Conservation (phyloP, 2,797 vertebrate species). For the Sebastes matsubarae region DNA sequence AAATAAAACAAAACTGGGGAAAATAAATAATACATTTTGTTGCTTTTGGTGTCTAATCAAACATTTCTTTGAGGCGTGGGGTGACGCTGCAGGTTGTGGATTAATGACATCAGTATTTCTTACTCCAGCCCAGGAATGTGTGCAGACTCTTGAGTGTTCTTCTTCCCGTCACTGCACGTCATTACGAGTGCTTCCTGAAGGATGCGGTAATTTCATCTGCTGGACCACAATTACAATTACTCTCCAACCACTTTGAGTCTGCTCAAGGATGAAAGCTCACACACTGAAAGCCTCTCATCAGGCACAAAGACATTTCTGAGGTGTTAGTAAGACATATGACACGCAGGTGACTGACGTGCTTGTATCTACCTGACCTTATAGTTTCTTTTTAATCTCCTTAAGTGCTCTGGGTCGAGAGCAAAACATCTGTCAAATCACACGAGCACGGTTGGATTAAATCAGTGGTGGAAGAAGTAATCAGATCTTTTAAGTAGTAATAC, state of each 20-base stretch:
- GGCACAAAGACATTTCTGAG: slow-evolving; percentile 3
- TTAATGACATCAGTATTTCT: neutral
- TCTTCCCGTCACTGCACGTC: slow-evolving; percentile 6
- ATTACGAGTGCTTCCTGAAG: slow-evolving; percentile 34
- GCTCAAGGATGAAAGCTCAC: neutral
- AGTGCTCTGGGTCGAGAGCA: slow-evolving; percentile 7
- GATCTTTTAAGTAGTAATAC: neutral
- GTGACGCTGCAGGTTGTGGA: neutral
- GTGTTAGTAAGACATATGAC: slow-evolving; percentile 29
- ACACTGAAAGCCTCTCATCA: slow-evolving; percentile 8
- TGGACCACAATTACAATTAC: slow-evolving; percentile 55
- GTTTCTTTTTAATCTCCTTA: slow-evolving; percentile 48
- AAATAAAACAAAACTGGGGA: neutral
- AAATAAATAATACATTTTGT: neutral
- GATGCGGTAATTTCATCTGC: slow-evolving; percentile 41
- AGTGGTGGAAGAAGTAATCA: neutral
- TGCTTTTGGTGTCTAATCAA: neutral
- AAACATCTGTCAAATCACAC: neutral
- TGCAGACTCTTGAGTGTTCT: slow-evolving; percentile 15
- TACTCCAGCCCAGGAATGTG: neutral
- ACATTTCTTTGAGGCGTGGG: neutral
- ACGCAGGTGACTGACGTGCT: neutral
- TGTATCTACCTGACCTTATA: slow-evolving; percentile 29
- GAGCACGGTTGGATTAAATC: neutral
- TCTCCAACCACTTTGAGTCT: slow-evolving; percentile 37